phyloP scores from a whole-genome alignment of 2,113 vertebrate species.

The Spilogale gracilis region DNA sequence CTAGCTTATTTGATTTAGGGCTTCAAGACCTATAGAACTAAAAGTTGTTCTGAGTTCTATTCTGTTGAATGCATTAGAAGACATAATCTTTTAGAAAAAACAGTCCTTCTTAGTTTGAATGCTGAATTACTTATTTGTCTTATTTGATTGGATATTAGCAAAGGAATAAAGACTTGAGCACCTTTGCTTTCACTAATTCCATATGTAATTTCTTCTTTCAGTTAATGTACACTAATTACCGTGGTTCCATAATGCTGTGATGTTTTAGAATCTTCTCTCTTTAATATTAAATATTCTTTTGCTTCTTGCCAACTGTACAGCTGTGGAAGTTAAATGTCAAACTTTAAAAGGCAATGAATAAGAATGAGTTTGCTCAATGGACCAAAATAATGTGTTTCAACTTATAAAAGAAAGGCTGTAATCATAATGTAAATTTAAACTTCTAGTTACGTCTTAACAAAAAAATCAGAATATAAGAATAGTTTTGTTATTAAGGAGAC shows the following conservation, averaged over 20 bases:
- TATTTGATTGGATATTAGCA: conserved; percentile 58
- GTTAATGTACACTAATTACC: conserved; percentile 45
- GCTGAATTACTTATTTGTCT: conserved; percentile 63
- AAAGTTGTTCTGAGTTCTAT: conserved; percentile 37
- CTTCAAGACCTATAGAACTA: not conserved
- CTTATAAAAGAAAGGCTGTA: conserved; percentile 70
- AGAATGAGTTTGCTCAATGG: conserved; percentile 80
- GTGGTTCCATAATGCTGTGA: not conserved
- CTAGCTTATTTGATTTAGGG: conserved; percentile 44
- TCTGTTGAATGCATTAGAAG: conserved; percentile 55
- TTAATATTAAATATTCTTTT: conserved; percentile 75
- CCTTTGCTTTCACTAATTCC: conserved; percentile 33
- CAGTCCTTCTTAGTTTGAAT: conserved; percentile 44
- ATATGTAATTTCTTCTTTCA: conserved; percentile 51
- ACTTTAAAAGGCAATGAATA: conserved; percentile 80
- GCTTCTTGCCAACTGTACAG: conserved; percentile 70
- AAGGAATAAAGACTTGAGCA: conserved; percentile 49
- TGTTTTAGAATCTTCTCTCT: conserved; percentile 42
- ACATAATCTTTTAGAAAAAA: conserved; percentile 49
- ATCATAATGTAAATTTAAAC: conserved; percentile 75
- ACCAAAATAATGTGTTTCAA: conserved; percentile 74
- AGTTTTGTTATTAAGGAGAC: conserved; percentile 52
- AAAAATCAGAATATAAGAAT: conserved; percentile 44
- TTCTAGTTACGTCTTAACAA: conserved; percentile 58
- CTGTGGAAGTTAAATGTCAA: conserved; percentile 79